Percentiles rank a stretch among this genome's conserved stretches.
phyloP scores from a whole-genome alignment of 2,797 vertebrate genomes.

The Chaunax sp. region DNA sequence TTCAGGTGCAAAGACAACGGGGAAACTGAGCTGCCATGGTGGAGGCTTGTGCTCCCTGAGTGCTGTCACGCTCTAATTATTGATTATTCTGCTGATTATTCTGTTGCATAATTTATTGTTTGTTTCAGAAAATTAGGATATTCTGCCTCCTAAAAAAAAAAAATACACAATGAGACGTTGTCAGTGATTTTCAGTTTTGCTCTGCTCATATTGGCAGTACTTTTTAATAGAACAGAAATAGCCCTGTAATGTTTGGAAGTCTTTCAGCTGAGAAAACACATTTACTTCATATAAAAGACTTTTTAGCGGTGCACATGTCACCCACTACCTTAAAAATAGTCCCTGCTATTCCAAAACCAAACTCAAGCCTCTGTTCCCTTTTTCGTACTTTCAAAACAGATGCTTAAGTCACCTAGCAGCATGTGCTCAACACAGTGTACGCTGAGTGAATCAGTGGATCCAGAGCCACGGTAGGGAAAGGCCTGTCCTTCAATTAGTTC shows the following conservation, averaged over 20 bases:
- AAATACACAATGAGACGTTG: too few species aligned
- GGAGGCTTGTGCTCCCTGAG: too few species aligned
- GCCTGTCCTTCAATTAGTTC: background rate
- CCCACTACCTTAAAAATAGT: constrained; percentile 46
- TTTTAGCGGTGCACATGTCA: constrained; percentile 16
- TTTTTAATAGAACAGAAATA: background rate
- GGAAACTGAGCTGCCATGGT: too few species aligned
- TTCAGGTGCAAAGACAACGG: too few species aligned
- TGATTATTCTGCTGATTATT: too few species aligned
- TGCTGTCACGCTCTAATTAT: too few species aligned
- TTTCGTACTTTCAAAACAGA: background rate
- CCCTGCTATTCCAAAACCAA: constrained; percentile 16
- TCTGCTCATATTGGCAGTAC: background rate
- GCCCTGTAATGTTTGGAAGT: background rate
- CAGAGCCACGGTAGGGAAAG: too few species aligned
- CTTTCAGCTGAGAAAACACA: constrained; percentile 14
- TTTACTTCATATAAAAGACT: constrained; percentile 18
- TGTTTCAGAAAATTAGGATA: too few species aligned
- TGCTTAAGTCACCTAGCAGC: background rate
- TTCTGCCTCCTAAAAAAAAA: too few species aligned
- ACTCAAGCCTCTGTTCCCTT: background rate
- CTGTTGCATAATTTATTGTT: too few species aligned
- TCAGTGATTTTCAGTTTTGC: background rate
- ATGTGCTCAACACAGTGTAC: background rate
- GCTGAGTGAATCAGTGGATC: background rate